Evolutionary conservation across 2,113 vertebrate species (phyloP).

Genomic region (Centropristis striata): DNA sequence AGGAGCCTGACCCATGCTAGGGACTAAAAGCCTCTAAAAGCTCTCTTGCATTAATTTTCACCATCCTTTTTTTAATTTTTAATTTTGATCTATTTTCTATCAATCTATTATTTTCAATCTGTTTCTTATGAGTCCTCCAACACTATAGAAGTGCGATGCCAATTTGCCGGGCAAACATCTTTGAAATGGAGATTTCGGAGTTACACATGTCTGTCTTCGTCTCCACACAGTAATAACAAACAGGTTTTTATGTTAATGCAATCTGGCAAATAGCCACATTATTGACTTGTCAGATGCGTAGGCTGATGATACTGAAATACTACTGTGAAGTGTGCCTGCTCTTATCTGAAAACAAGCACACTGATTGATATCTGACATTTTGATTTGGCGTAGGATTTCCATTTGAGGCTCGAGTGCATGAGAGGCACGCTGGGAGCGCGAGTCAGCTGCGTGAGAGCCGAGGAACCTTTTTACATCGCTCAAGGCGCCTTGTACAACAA

Average conservation of each 20-base stretch:
- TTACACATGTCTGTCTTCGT: background rate
- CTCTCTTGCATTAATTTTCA: background rate
- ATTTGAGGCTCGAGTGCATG: constrained; percentile 42
- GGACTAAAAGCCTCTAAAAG: background rate
- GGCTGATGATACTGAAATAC: constrained; percentile 37
- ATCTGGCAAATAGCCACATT: constrained; percentile 47
- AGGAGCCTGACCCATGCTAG: background rate
- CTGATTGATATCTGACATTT: constrained; percentile 72
- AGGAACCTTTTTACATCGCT: constrained; percentile 54
- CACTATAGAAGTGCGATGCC: background rate
- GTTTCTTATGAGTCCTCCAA: background rate
- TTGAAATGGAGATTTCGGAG: background rate
- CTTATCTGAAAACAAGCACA: constrained; percentile 42
- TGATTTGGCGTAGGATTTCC: constrained; percentile 48
- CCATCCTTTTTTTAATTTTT: background rate
- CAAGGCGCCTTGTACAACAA: constrained; percentile 43
- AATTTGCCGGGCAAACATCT: background rate
- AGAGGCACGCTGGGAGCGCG: constrained; percentile 28
- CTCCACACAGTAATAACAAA: background rate
- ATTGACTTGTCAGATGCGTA: constrained; percentile 45
- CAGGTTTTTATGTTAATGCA: constrained; percentile 33
- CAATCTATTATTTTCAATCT: no score
- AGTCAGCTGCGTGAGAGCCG: constrained; percentile 17
- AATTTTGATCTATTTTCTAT: no score
- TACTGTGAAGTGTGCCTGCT: constrained; percentile 15